phyloP scores from a whole-genome alignment of 2,113 vertebrate species.

The Trematomus loennbergii region DNA sequence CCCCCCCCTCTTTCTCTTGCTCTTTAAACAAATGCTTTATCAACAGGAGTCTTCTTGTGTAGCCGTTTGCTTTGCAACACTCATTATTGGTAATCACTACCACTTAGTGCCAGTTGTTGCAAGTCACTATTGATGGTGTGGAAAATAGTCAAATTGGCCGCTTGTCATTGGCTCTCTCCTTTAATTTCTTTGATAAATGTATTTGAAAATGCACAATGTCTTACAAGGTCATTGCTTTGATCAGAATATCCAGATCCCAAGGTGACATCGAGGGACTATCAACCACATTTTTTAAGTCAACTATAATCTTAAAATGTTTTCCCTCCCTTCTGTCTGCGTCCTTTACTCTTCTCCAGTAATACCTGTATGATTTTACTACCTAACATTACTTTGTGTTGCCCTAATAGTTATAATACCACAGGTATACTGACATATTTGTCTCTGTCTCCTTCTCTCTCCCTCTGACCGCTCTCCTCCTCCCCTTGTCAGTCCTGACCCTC shows the following conservation, averaged over 20 bases:
- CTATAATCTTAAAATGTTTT: no score
- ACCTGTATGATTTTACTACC: slow-evolving; percentile 24
- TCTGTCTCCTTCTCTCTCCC: slow-evolving; percentile 46
- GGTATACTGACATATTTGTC: slow-evolving; percentile 64
- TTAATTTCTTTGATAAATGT: slow-evolving; percentile 43
- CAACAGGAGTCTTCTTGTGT: slow-evolving; percentile 3
- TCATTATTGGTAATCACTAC: slow-evolving; percentile 70
- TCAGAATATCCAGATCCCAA: slow-evolving; percentile 37
- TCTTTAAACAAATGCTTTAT: slow-evolving; percentile 11
- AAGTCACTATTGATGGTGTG: slow-evolving; percentile 49
- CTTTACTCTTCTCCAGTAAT: slow-evolving; percentile 15
- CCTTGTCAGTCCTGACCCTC: slow-evolving; percentile 85
- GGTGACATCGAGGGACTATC: slow-evolving; percentile 32
- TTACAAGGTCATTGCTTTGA: slow-evolving; percentile 44
- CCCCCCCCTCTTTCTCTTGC: slow-evolving; percentile 1
- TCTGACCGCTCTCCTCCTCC: slow-evolving; percentile 77
- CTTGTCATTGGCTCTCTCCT: slow-evolving; percentile 54
- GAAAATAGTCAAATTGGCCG: slow-evolving; percentile 42
- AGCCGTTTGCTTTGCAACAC: slow-evolving; percentile 38
- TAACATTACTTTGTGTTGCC: slow-evolving; percentile 3
- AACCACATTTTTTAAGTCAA: background rate
- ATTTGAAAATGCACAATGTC: slow-evolving; percentile 13
- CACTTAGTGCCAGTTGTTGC: slow-evolving; percentile 51
- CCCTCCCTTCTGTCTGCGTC: background rate
- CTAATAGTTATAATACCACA: slow-evolving; percentile 44